A percentile compares a stretch with the other conserved stretches of the same genome.
phyloP scores from a whole-genome alignment of 1,140 invertebrate genomes.

The Scylla paramamosain region DNA sequence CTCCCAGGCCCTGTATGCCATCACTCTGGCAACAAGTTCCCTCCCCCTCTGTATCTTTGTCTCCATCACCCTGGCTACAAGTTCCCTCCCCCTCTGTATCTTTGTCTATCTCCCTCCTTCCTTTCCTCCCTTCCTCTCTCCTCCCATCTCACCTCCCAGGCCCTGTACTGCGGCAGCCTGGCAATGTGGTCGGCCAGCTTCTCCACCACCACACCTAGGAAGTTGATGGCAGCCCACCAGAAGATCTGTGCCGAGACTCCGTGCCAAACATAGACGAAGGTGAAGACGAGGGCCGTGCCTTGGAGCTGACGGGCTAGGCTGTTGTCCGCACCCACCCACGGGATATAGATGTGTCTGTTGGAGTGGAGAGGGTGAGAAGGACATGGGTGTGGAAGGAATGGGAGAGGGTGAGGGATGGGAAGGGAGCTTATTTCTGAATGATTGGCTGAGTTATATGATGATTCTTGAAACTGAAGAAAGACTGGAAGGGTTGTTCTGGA shows the following conservation, averaged over 20 bases:
- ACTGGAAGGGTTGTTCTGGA: no score
- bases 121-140: background rate
- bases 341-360: constrained; percentile 92
- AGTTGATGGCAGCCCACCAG: constrained; percentile 92
- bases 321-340: constrained; percentile 82
- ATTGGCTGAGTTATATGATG: no score
- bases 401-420: background rate
- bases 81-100: background rate
- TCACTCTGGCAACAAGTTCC: no score
- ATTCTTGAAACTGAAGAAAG: no score
- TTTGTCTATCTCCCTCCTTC: background rate
- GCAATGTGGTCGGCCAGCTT: constrained; percentile 82
- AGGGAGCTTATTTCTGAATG: no score
- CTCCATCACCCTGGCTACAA: no score
- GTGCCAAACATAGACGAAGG: constrained; percentile 95
- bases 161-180: constrained; percentile 57
- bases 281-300: constrained; percentile 89
- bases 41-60: no score
- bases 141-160: constrained; percentile 76
- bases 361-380: constrained; percentile 73
- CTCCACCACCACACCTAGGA: constrained; percentile 88
- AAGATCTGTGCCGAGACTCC: constrained; percentile 89
- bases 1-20: background rate
- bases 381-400: background rate
- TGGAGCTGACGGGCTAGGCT: constrained; percentile 84